A percentile compares a stretch with the other conserved stretches of the same genome.
Evolutionary conservation across 2,888 invertebrate genomes (phyloP).

Genomic region (Macrophya annulata): DNA sequence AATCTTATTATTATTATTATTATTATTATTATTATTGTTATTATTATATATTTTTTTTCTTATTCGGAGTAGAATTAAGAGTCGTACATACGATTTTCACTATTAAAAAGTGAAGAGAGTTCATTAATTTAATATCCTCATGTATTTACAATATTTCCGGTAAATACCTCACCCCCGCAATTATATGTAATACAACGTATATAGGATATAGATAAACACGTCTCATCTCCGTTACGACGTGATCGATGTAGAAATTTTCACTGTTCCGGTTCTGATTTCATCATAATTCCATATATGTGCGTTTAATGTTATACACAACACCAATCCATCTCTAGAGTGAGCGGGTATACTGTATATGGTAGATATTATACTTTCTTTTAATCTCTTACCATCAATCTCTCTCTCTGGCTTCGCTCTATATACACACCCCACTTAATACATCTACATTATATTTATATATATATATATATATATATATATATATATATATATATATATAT

Average conservation of each 20-base stretch:
- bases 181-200: background rate
- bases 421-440: slow-evolving; percentile 15
- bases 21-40: too few species aligned
- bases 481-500: background rate
- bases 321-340: slow-evolving; percentile 23
- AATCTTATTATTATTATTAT: too few species aligned
- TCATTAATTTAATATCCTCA: background rate
- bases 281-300: slow-evolving; percentile 4
- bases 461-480: background rate
- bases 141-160: background rate
- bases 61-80: background rate
- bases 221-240: slow-evolving; percentile 23
- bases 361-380: slow-evolving; percentile 39
- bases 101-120: background rate
- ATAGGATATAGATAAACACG: background rate
- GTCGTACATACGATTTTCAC: background rate
- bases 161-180: background rate
- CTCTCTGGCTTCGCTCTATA: slow-evolving; percentile 29
- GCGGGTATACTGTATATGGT: too few species aligned
- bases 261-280: slow-evolving; percentile 43
- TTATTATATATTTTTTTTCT: too few species aligned
- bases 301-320: background rate
- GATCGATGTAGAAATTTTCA: slow-evolving; percentile 38
- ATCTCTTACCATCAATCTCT: slow-evolving; percentile 41
- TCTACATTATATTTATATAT: background rate